These are phyloP conservation scores for Halcyon malimbica DNA, from an alignment of 2,113 vertebrate species.

Conservation along the genomic window DNA sequence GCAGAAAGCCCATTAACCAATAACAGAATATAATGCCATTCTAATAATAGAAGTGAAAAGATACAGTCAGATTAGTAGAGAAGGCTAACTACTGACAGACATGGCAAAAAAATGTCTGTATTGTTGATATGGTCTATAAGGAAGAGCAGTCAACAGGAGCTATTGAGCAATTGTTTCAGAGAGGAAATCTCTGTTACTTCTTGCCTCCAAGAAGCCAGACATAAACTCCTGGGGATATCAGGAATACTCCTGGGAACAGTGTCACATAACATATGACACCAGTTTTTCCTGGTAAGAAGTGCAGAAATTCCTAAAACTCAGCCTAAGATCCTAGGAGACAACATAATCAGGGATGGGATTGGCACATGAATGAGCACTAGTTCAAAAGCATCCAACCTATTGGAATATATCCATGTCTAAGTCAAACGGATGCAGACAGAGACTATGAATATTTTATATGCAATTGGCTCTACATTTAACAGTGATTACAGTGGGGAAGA, in stretches of 20 bases:
- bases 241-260: not conserved
- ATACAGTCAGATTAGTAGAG: not conserved
- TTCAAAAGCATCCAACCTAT: not conserved
- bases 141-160: not conserved
- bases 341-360: not conserved
- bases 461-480: not conserved
- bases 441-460: slow-evolving; percentile 7
- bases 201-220: not conserved
- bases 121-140: not conserved
- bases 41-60: not conserved
- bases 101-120: not conserved
- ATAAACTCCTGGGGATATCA: not conserved
- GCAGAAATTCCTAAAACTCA: not conserved
- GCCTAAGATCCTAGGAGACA: not conserved
- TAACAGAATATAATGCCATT: not conserved
- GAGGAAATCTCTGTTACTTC: not conserved
- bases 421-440: not conserved
- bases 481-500: not conserved
- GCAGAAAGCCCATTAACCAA: not conserved
- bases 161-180: not conserved
- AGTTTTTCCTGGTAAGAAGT: not conserved
- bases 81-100: not conserved
- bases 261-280: not conserved
- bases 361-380: not conserved
- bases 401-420: not conserved